phyloP scores from a whole-genome alignment of 2,113 vertebrate species.

The Nibea coibor region DNA sequence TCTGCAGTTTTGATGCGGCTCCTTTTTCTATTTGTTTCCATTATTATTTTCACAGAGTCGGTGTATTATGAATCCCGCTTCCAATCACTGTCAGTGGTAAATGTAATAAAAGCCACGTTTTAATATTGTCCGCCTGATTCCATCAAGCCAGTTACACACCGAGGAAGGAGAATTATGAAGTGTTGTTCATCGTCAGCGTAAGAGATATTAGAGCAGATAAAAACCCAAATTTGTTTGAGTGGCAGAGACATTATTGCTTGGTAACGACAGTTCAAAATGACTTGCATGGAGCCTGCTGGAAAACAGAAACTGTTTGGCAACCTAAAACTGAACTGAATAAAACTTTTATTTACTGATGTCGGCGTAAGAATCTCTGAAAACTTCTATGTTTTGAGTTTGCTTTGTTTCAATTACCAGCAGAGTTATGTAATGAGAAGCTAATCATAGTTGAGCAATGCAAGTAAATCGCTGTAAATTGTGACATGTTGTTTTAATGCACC shows the following conservation, averaged over 20 bases:
- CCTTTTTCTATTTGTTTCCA: slow-evolving; percentile 58
- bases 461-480: not conserved
- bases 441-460: not conserved
- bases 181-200: slow-evolving; percentile 43
- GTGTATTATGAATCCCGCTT: slow-evolving; percentile 45
- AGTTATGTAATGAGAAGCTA: not conserved
- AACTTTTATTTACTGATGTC: slow-evolving; percentile 19
- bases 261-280: slow-evolving; percentile 45
- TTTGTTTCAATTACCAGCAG: not conserved
- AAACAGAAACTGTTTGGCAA: slow-evolving; percentile 28
- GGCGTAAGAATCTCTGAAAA: not conserved
- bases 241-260: slow-evolving; percentile 66
- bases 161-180: slow-evolving; percentile 49
- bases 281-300: slow-evolving; percentile 1
- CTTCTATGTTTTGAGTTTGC: not conserved
- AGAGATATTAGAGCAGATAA: slow-evolving; percentile 66
- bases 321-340: slow-evolving; percentile 17
- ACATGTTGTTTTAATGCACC: not conserved
- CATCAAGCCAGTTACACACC: slow-evolving; percentile 35
- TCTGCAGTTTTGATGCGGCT: slow-evolving; percentile 29
- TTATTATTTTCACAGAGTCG: slow-evolving; percentile 49
- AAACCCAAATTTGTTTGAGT: slow-evolving; percentile 61
- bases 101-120: slow-evolving; percentile 70
- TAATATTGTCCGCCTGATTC: slow-evolving; percentile 65
- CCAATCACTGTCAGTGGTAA: slow-evolving; percentile 41